Base-by-base conservation (phyloP, 2,797 vertebrate species). In the Hylomyscus alleni region DNA sequence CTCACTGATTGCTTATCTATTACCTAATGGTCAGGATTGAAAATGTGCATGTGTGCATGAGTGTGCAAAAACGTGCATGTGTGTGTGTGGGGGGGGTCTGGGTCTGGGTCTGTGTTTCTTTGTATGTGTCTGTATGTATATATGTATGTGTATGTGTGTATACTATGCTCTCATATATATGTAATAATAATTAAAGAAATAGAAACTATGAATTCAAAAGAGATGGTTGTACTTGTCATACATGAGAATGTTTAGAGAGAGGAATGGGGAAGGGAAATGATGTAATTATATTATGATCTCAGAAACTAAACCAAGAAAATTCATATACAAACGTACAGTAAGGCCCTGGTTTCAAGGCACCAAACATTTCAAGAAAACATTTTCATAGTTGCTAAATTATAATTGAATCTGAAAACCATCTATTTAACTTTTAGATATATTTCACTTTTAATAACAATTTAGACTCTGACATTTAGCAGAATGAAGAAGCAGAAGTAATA, bases 371-470 rank as follows among this genome's bases (percentile, higher is more conserved):
- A 50, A 44, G 60, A 97, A 9, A 85, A 31, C 58, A 89, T 82
- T 89, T 54, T 24, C n/a, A 50, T 80, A 77, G n/a, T 15, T 81
- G 13, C 89, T 85, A 87, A 92, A 95, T 9, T 81, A 1, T 65
- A 47, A 92, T 0, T 60, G 11, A 87, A 10, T 97, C 5, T 97
- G 78, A 93, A 94, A 83, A 80, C 24, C 58, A 5, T 83, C 10
- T 60, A 80, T 82, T 92, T 76, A 90, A 95, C 77, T 96, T 97
- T 95, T 81, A 92, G n/a, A 60, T 89, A 73, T 95, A 95, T 96
- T 92, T 88, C 37, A 84, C 26, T 84, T 95, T 62, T 65, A 91
- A 85, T 91, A 93, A 92, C 19, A 37, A 72, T 86, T 95, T 76
- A 91, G 67, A 83, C 14, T 95, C 34, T 92, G 78, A 93, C 67